Evolutionary conservation across 2,797 vertebrate species (phyloP).

Genomic region (Cryptoprocta ferox): DNA sequence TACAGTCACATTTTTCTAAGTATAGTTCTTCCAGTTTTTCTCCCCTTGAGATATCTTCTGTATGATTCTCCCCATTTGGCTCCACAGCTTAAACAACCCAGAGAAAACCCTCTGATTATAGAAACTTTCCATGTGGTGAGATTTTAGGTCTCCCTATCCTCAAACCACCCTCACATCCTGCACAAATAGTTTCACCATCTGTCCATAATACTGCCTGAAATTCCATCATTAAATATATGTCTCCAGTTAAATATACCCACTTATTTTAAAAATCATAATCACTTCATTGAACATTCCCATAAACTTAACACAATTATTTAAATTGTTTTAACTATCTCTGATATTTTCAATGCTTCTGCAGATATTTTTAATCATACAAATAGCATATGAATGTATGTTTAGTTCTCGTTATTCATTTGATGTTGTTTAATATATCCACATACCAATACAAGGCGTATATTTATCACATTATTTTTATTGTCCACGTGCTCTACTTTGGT

Average conservation of each 20-base stretch:
- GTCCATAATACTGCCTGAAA: slow-evolving; percentile 57
- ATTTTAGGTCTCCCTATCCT: slow-evolving; percentile 13
- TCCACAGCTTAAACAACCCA: slow-evolving; percentile 14
- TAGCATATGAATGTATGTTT: not conserved
- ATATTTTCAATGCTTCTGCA: slow-evolving; percentile 11
- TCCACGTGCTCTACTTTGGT: not conserved
- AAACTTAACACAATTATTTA: slow-evolving; percentile 9
- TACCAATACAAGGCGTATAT: slow-evolving; percentile 1
- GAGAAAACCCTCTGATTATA: slow-evolving; percentile 53
- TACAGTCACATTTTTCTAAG: slow-evolving; percentile 22
- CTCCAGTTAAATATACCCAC: slow-evolving; percentile 26
- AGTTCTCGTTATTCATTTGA: not conserved
- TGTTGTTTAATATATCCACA: slow-evolving; percentile 18
- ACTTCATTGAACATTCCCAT: slow-evolving; percentile 23
- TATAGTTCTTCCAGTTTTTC: not conserved
- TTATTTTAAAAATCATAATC: slow-evolving; percentile 58
- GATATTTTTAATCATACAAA: slow-evolving; percentile 50
- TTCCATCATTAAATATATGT: slow-evolving; percentile 50
- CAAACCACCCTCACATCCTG: not conserved
- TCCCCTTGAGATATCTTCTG: slow-evolving; percentile 12
- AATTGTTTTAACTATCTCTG: slow-evolving; percentile 26
- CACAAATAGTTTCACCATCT: slow-evolving; percentile 66
- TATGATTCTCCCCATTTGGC: slow-evolving; percentile 13
- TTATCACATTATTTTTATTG: slow-evolving; percentile 37
- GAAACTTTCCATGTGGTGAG: slow-evolving; percentile 55